Conservation (phyloP, 2,797 vertebrate species). For the Crenuchus spilurus region DNA sequence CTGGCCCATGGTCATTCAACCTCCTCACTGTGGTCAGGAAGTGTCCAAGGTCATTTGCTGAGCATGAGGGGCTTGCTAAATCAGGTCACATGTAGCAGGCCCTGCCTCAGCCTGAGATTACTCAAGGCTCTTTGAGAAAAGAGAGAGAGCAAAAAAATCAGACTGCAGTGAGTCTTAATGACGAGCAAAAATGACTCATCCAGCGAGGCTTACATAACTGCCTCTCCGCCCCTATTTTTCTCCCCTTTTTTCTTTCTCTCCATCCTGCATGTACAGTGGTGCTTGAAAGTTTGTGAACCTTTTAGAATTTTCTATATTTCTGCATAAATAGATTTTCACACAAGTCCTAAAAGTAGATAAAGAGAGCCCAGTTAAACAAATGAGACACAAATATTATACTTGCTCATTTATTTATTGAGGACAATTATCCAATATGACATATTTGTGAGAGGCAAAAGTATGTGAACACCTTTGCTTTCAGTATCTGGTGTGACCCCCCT, state of each 20-base stretch:
- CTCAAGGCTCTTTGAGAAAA: constrained; percentile 53
- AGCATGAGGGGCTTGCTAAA: constrained; percentile 46
- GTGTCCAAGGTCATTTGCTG: constrained; percentile 12
- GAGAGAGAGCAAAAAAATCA: constrained; percentile 47
- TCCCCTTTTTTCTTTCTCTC: constrained; percentile 53
- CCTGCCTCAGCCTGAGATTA: constrained; percentile 51
- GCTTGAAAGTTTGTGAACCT: too few relatives aligned
- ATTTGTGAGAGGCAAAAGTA: too few relatives aligned
- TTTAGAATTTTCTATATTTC: too few relatives aligned
- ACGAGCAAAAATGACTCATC: constrained; percentile 76
- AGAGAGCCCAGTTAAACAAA: too few relatives aligned
- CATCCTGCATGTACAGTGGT: not conserved
- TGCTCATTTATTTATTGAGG: too few relatives aligned
- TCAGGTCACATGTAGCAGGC: constrained; percentile 43
- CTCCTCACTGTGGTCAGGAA: not conserved
- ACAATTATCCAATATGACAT: too few relatives aligned
- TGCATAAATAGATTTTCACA: too few relatives aligned
- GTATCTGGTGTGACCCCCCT: too few relatives aligned
- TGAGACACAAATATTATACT: too few relatives aligned
- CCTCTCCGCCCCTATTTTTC: constrained; percentile 61
- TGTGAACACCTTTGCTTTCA: too few relatives aligned
- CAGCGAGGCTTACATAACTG: constrained; percentile 68
- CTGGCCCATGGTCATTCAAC: not conserved
- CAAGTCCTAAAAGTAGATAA: too few relatives aligned
- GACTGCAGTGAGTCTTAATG: constrained; percentile 64